A percentile compares a stretch with the other conserved stretches of the same genome.
phyloP scores from a whole-genome alignment of 2,113 vertebrate species.

The Lepus europaeus region DNA sequence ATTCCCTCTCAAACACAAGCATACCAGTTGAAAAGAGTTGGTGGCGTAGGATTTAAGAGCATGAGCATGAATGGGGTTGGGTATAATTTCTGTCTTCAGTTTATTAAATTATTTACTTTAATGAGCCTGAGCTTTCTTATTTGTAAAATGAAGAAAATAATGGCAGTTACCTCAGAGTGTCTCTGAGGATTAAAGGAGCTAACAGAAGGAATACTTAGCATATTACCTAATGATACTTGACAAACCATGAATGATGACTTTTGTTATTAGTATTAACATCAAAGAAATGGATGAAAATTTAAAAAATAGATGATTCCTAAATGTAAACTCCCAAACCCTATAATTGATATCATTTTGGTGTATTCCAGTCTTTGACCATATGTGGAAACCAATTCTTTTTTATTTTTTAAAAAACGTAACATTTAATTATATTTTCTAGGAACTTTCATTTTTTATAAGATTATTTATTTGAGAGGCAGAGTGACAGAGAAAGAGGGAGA shows the following conservation, averaged over 20 bases:
- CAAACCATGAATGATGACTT: not conserved
- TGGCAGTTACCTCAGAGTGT: not conserved
- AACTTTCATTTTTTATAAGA: too few relatives aligned
- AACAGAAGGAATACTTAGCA: not conserved
- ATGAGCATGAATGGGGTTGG: not conserved
- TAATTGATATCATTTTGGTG: not conserved
- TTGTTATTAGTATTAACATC: not conserved
- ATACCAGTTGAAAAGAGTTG: not conserved
- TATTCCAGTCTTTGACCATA: slow-evolving; percentile 19
- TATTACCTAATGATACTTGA: not conserved
- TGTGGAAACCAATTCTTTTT: slow-evolving; percentile 17
- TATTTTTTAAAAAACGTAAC: not conserved
- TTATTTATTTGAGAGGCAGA: too few relatives aligned
- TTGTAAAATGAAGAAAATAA: slow-evolving; percentile 28
- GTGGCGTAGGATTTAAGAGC: not conserved
- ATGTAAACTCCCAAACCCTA: not conserved
- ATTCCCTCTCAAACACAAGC: not conserved
- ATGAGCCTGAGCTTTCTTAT: slow-evolving; percentile 19
- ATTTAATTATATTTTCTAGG: too few relatives aligned
- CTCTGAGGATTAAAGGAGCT: not conserved
- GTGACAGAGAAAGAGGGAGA: too few relatives aligned
- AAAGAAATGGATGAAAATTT: slow-evolving; percentile 6
- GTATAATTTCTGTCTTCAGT: not conserved
- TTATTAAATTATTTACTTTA: slow-evolving; percentile 27
- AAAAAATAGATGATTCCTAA: not conserved